Evolutionary conservation across 1,140 invertebrate species (phyloP).

Genomic region (Cotesia vestalis): DNA sequence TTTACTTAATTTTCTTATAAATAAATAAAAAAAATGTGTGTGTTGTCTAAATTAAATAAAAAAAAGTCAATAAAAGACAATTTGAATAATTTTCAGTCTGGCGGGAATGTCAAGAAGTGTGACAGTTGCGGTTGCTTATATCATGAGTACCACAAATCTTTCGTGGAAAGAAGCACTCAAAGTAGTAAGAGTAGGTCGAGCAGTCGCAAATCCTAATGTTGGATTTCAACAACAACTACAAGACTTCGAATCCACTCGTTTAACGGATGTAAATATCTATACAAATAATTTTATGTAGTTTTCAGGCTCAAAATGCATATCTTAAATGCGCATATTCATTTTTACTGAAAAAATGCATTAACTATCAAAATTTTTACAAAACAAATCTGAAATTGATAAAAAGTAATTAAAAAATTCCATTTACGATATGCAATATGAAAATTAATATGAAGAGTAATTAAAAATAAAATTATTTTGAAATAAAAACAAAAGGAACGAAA

Average conservation of each 20-base stretch:
- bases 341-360: too few relatives aligned
- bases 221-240: slow-evolving; percentile 94
- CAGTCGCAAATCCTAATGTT: slow-evolving; percentile 93
- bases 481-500: slow-evolving; percentile 75
- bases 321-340: too few relatives aligned
- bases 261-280: slow-evolving; percentile 75
- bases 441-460: too few relatives aligned
- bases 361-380: too few relatives aligned
- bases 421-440: too few relatives aligned
- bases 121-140: slow-evolving; percentile 92
- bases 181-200: slow-evolving; percentile 87
- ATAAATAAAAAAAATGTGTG: background rate
- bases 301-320: too few relatives aligned
- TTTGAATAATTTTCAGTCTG: slow-evolving; percentile 70
- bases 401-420: too few relatives aligned
- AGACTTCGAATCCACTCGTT: slow-evolving; percentile 85
- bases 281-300: slow-evolving; percentile 21
- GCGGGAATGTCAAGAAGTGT: slow-evolving; percentile 97
- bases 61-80: slow-evolving; percentile 1
- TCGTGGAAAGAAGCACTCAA: slow-evolving; percentile 93
- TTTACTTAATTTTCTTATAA: background rate
- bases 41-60: background rate
- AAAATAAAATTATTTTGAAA: too few relatives aligned
- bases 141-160: slow-evolving; percentile 93
- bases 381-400: too few relatives aligned